Evolutionary conservation across 2,888 invertebrate genomes (phyloP), one percentile per base, ranked within the genome.

Genomic region (Ochropacha duplaris): DNA sequence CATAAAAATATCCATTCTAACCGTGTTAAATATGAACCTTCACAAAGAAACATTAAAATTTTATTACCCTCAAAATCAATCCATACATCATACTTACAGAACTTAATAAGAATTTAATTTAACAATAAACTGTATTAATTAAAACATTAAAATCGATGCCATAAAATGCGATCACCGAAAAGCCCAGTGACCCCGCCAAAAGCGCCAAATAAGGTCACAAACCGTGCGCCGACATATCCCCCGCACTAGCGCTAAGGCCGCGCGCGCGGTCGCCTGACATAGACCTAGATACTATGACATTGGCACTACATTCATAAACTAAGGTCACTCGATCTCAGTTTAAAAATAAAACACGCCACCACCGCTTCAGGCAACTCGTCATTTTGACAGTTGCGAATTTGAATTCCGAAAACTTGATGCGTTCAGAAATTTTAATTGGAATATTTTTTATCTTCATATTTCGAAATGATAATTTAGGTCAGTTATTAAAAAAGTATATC

Each of bases 251-350:
- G 61, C 44, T 83, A 72, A 91, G 91, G 91, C 86, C 91, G 68
- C 78, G 80, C 76, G 71, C 76, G 59, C 36, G 36, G 36, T 58
- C 69, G 80, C 71, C 77, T 90, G 92, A 91, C 92, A 92, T 87
- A 92, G 92, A 92, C 92, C 92, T 86, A 92, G 88, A 80, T 92
- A 85, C 81, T 67, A 78, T 80, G 92, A 90, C 92, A 92, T 92
- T 92, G 92, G 92, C 91, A 92, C 92, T 92, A 91, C 92, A 92
- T 92, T 92, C 90, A 88, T 81, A 79, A 80, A 79, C 87, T 83
- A 82, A 92, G 92, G 91, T 90, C 91, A 87, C 78, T 80, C 79
- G 86, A 79, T 83, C 79, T 83, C 75, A 76, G 83, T 88, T 85
- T 90, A 90, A 91, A 92, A 88, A 91, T 90, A 91, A 86, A 84